Evolutionary conservation across 2,888 invertebrate species (phyloP).

Genomic region (Auanema freiburgensis): DNA sequence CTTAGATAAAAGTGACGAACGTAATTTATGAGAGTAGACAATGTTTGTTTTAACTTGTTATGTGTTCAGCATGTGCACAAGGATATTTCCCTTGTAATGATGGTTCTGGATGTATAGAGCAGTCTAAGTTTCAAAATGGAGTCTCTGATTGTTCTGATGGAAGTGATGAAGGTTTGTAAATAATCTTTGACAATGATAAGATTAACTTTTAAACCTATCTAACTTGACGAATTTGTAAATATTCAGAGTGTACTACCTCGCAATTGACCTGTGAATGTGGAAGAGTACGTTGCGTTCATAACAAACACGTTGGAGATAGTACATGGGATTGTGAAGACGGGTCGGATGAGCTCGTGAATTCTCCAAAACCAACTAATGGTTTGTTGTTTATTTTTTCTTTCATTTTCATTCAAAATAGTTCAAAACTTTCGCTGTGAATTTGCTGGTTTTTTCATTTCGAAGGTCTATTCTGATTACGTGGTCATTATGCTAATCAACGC

Average conservation of each 20-base stretch:
- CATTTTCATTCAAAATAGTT: neutral
- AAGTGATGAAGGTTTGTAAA: constrained; percentile 65
- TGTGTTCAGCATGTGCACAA: constrained; percentile 64
- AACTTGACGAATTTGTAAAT: neutral
- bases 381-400: neutral
- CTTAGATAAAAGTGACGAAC: constrained; percentile 65
- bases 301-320: constrained; percentile 65
- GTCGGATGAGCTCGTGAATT: constrained; percentile 39
- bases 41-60: no score
- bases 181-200: neutral
- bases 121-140: constrained; percentile 65
- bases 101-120: constrained; percentile 63
- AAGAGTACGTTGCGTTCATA: constrained; percentile 65
- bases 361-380: neutral
- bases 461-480: neutral
- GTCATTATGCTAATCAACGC: no score
- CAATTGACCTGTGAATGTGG: constrained; percentile 68
- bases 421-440: neutral
- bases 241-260: constrained; percentile 65
- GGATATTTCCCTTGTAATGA: constrained; percentile 65
- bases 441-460: neutral
- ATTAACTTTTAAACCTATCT: neutral
- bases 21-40: constrained; percentile 41
- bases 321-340: constrained; percentile 52
- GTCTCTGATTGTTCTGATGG: constrained; percentile 67